Base-by-base conservation (phyloP, 2,888 invertebrate genomes). In the Spisula subtruncata region DNA sequence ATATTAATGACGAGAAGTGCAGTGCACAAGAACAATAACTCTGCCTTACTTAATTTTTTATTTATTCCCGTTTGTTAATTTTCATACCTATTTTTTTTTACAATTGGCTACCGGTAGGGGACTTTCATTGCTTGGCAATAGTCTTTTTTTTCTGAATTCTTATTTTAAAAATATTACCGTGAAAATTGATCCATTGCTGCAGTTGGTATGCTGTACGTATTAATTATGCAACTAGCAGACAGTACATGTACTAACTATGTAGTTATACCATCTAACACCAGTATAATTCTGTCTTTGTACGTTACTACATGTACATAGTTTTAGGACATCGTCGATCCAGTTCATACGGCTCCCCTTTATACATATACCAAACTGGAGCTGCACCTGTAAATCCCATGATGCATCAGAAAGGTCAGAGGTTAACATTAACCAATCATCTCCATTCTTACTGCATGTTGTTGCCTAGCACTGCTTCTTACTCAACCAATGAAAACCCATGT, bases 281-380 rank as follows among this genome's bases (percentile, higher is more conserved):
- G n/a, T 80, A 41, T n/a, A n/a, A n/a, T 80, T 56, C 48, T 85
- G 85, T 84, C 18, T 32, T 82, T 89, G 66, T 81, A 54, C 80
- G 79, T 83, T 54, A 25, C 54, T 75, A 56, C 85, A 41, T 94
- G 94, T 75, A 56, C 85, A 41, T 94, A 94, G 94, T 92, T 83
- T 89, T 94, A 92, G 96, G 96, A 83, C 96, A 96, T 91, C 95
- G 95, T 91, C 93, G 96, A 89, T 93, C 95, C 82, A 95, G 96
- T 88, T 96, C 96, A 60, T 94, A 96, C 89, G 96, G 96, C 46
- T 95, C 94, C 46, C 92, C 94, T 16, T 89, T 91, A 41, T 92
- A 93, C 83, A 91, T 93, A 56, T 85, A 91, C 35, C 92, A 90
- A 29, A 90, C 90, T 56, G 91, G 93, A 86, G 87, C 87, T 48